phyloP scores from a whole-genome alignment of 1,140 invertebrate species.

The Apis cerana region DNA sequence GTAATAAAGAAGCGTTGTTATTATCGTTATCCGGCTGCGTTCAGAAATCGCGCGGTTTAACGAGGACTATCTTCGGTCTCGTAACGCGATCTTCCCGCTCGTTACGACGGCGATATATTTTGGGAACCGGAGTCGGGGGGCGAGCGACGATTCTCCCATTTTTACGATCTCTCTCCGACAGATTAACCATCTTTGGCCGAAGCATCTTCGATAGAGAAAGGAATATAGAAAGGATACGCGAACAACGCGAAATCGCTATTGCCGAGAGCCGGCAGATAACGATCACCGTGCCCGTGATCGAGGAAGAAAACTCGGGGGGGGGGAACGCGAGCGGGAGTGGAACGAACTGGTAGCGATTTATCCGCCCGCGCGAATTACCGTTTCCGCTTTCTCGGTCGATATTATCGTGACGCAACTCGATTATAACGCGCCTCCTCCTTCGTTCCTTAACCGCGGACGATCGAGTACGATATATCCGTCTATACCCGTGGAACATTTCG shows the following conservation, averaged over 20 bases:
- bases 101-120: no score
- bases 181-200: no score
- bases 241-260: no score
- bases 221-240: no score
- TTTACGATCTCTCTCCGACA: no score
- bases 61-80: background rate
- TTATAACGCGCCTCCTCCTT: constrained; percentile 58
- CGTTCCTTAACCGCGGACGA: constrained; percentile 30
- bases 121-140: no score
- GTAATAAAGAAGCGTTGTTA: constrained; percentile 34
- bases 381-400: constrained; percentile 62
- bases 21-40: background rate
- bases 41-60: constrained; percentile 14
- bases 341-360: constrained; percentile 56
- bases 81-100: background rate
- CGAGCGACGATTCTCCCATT: no score
- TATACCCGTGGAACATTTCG: constrained; percentile 22
- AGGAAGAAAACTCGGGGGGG: constrained; percentile 23
- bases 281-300: background rate
- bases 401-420: constrained; percentile 62
- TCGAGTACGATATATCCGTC: constrained; percentile 21
- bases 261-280: constrained; percentile 7
- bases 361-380: constrained; percentile 59
- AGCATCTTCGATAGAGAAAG: no score
- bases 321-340: constrained; percentile 38